A percentile compares a stretch with the other conserved stretches of the same genome.
phyloP scores from a whole-genome alignment of 2,113 vertebrate genomes.

The Herpailurus yagouaroundi region DNA sequence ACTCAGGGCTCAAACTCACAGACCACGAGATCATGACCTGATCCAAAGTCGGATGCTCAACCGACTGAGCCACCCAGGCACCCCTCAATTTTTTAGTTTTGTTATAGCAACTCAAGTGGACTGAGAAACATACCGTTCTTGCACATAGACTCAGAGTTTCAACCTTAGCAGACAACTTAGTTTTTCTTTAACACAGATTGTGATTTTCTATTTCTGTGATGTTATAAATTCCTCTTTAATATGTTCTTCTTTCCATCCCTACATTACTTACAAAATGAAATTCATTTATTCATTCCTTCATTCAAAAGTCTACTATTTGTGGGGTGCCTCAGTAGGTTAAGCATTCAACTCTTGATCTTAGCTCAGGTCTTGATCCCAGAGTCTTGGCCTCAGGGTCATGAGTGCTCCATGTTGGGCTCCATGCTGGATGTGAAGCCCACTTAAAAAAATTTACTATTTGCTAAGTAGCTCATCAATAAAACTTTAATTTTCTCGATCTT shows the following conservation, averaged over 20 bases:
- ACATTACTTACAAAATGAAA: not conserved
- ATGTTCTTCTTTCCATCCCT: not conserved
- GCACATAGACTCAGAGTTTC: not conserved
- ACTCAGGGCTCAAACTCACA: no score
- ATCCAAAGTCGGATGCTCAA: no score
- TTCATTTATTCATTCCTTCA: not conserved
- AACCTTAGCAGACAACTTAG: not conserved
- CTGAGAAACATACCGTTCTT: not conserved
- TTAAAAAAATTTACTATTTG: not conserved
- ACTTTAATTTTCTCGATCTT: not conserved
- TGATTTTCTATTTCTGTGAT: not conserved
- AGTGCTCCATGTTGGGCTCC: no score
- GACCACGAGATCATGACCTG: no score
- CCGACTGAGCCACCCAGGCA: no score
- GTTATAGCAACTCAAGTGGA: not conserved
- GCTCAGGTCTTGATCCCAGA: no score
- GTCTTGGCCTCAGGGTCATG: no score
- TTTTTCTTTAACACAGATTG: not conserved
- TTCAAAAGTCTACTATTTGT: not conserved
- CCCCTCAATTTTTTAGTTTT: not conserved
- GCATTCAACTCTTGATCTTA: no score
- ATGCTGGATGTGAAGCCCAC: no score
- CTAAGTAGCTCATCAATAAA: not conserved
- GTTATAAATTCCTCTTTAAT: not conserved
- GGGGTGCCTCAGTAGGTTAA: no score